Conservation (phyloP, 2,888 invertebrate genomes). For the Drosophila stalkeri region DNA sequence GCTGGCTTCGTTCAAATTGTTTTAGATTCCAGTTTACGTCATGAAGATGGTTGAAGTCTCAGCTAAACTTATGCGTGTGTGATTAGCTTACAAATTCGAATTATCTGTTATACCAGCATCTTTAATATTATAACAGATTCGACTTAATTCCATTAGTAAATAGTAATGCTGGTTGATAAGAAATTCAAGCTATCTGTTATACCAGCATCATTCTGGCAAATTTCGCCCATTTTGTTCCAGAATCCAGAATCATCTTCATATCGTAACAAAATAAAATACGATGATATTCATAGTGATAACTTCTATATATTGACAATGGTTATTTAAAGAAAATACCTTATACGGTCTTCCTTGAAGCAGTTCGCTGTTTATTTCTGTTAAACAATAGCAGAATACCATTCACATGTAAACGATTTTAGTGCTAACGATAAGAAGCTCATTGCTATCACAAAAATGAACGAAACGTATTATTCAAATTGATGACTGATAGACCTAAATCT, state of each 20-base stretch:
- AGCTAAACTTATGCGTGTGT: neutral
- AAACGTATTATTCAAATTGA: constrained; percentile 1
- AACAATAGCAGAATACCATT: neutral
- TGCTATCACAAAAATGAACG: neutral
- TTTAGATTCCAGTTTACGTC: no score
- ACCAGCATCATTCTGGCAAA: neutral
- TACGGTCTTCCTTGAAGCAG: no score
- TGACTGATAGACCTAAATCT: no score
- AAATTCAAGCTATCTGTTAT: neutral
- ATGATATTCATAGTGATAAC: neutral
- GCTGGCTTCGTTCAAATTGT: neutral
- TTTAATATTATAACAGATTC: no score
- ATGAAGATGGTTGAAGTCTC: neutral
- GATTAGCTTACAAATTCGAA: neutral
- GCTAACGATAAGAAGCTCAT: neutral
- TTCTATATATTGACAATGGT: no score
- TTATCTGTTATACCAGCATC: neutral
- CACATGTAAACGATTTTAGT: constrained; percentile 4
- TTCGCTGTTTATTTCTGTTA: neutral
- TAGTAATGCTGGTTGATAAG: neutral
- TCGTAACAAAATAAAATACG: neutral
- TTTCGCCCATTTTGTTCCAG: neutral
- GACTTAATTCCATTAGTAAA: no score
- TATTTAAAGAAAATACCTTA: no score
- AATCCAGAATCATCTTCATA: neutral